Evolutionary conservation across 2,888 invertebrate genomes (phyloP).

Genomic region (Sericinus montela): DNA sequence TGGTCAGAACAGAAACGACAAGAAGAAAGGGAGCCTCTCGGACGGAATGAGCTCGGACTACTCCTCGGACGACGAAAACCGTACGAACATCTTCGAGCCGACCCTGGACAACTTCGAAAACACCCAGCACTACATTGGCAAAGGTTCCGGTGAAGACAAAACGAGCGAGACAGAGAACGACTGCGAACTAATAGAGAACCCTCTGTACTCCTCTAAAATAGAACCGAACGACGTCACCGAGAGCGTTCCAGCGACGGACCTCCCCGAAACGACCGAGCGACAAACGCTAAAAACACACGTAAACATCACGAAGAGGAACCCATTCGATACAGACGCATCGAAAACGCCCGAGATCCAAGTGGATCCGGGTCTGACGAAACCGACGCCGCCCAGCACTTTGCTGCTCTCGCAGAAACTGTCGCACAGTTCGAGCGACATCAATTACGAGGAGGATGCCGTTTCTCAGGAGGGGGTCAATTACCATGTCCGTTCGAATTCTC

Average conservation of each 20-base stretch:
- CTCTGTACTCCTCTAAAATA: conserved; percentile 70
- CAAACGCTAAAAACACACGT: conserved; percentile 53
- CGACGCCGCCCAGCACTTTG: conserved; percentile 75
- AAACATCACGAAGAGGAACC: conserved; percentile 55
- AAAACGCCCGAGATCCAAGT: conserved; percentile 83
- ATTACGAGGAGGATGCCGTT: conserved; percentile 47
- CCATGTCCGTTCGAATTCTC: conserved; percentile 77
- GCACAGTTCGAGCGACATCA: conserved; percentile 85
- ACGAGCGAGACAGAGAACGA: conserved; percentile 50
- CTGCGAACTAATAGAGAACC: conserved; percentile 67
- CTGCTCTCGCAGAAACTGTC: conserved; percentile 81
- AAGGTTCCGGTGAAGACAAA: conserved; percentile 35
- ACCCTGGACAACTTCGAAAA: conserved; percentile 73
- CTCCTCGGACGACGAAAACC: conserved; percentile 74
- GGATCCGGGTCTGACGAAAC: conserved; percentile 52
- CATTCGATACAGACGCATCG: conserved; percentile 54
- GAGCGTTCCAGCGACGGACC: conserved; percentile 49
- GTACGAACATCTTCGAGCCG: conserved; percentile 71
- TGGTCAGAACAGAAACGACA: conserved; percentile 63
- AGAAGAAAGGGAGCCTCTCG: conserved; percentile 83
- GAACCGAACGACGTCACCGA: conserved; percentile 54
- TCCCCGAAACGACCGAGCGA: conserved; percentile 72
- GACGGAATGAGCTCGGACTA: conserved; percentile 81
- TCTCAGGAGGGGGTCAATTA: conserved; percentile 39
- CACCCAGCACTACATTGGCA: conserved; percentile 69